Percentiles rank a stretch among this genome's conserved stretches.
These are phyloP conservation scores for Chondrilla cf. caribensis DNA, from an alignment of 37 sponge, comb jelly and placozoan species.

Conservation along the genomic window DNA sequence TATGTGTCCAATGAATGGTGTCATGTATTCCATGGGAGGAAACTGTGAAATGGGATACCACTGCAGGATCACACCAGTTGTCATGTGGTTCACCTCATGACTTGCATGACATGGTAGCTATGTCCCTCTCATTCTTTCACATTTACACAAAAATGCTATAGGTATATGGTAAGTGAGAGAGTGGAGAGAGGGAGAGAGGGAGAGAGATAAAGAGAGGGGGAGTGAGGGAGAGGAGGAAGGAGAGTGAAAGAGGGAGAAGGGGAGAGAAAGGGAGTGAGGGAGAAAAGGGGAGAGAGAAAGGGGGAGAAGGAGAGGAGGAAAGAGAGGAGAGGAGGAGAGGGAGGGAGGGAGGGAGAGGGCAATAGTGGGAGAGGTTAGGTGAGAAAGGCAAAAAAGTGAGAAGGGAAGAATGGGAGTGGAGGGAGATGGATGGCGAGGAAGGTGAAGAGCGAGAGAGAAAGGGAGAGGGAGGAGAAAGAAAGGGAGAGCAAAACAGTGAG, in stretches of 20 bases:
- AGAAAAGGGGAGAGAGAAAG: neutral
- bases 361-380: neutral
- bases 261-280: neutral
- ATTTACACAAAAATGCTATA: too few species aligned
- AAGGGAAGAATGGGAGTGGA: too few species aligned
- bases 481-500: neutral
- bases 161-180: neutral
- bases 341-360: neutral
- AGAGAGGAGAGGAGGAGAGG: neutral
- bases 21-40: too few species aligned
- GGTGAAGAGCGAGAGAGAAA: too few species aligned
- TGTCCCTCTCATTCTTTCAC: too few species aligned
- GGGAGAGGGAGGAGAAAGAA: neutral
- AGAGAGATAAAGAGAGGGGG: too few species aligned
- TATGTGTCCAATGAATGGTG: too few species aligned
- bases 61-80: too few species aligned
- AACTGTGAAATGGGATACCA: too few species aligned
- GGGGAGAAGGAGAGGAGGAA: neutral
- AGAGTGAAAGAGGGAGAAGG: neutral
- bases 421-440: too few species aligned
- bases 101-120: too few species aligned
- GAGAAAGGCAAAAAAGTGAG: neutral
- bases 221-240: slow-evolving; percentile 17
- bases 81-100: too few species aligned
- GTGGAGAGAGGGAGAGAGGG: neutral